These are phyloP conservation scores for Drosophila percnosoma DNA, from an alignment of 2,888 invertebrate species.

Conservation along the genomic window DNA sequence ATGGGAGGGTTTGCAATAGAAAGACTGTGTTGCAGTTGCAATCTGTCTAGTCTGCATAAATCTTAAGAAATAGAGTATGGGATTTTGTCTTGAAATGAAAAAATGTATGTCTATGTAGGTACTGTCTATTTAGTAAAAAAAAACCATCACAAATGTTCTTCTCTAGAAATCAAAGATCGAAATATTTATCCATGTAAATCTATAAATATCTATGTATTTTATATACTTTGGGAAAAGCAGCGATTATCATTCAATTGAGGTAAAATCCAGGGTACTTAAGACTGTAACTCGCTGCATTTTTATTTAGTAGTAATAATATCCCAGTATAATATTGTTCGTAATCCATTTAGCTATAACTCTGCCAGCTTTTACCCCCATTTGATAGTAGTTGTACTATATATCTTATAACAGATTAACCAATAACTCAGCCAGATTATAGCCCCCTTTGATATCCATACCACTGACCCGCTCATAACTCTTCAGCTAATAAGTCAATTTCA, in stretches of 20 bases:
- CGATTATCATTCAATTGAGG: neutral
- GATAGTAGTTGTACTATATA: neutral
- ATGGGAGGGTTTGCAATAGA: neutral
- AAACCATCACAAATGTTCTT: neutral
- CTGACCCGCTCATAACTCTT: conserved; percentile 31
- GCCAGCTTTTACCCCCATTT: neutral
- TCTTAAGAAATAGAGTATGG: neutral
- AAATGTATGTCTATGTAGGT: neutral
- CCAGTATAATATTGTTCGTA: neutral
- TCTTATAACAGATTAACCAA: neutral
- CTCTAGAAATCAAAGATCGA: neutral
- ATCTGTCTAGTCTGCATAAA: neutral
- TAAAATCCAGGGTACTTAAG: neutral
- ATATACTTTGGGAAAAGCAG: neutral
- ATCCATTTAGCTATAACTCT: neutral
- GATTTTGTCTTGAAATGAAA: neutral
- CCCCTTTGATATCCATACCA: conserved; percentile 15
- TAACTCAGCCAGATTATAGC: neutral
- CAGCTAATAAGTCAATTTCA: conserved; percentile 62
- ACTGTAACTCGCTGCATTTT: neutral
- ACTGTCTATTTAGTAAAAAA: neutral
- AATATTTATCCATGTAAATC: neutral
- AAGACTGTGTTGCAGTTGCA: neutral
- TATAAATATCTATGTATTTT: neutral
- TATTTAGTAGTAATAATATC: neutral